These are phyloP conservation scores for Heloderma charlesbogerti DNA, from an alignment of 2,113 vertebrate species.

Conservation along the genomic window DNA sequence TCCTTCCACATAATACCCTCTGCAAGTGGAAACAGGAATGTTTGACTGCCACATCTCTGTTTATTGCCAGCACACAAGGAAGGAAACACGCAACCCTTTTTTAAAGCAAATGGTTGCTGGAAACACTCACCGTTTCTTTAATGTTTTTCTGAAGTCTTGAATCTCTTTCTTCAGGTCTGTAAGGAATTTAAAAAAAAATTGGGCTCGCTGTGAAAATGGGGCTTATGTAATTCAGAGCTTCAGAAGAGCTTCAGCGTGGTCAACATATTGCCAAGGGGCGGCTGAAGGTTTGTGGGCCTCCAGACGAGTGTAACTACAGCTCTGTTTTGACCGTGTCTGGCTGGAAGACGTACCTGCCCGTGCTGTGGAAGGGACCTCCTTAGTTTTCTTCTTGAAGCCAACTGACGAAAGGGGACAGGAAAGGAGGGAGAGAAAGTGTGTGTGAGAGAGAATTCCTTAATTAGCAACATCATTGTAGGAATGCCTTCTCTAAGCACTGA, in stretches of 20 bases:
- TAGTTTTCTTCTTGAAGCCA: slow-evolving; percentile 85
- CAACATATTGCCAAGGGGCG: not conserved
- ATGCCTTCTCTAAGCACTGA: not conserved
- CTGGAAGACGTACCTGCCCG: slow-evolving; percentile 71
- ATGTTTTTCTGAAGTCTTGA: slow-evolving; percentile 79
- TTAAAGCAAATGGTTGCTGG: not conserved
- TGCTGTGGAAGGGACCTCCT: slow-evolving; percentile 71
- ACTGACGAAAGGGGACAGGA: slow-evolving; percentile 70
- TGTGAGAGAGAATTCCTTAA: not conserved
- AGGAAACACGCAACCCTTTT: not conserved
- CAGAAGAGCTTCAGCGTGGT: not conserved
- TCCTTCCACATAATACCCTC: not conserved
- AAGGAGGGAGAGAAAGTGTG: not conserved
- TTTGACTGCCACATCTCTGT: not conserved
- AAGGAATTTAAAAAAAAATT: slow-evolving; percentile 37
- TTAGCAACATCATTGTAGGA: not conserved
- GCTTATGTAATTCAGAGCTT: not conserved
- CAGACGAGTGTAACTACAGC: not conserved
- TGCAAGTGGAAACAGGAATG: not conserved
- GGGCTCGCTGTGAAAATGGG: slow-evolving; percentile 1
- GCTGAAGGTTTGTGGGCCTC: not conserved
- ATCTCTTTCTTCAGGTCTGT: slow-evolving; percentile 76
- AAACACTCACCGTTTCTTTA: slow-evolving; percentile 83
- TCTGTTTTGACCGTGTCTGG: not conserved
- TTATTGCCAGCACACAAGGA: not conserved